Conservation (phyloP, 2,113 vertebrate genomes). For the Oreocharis arfaki region DNA sequence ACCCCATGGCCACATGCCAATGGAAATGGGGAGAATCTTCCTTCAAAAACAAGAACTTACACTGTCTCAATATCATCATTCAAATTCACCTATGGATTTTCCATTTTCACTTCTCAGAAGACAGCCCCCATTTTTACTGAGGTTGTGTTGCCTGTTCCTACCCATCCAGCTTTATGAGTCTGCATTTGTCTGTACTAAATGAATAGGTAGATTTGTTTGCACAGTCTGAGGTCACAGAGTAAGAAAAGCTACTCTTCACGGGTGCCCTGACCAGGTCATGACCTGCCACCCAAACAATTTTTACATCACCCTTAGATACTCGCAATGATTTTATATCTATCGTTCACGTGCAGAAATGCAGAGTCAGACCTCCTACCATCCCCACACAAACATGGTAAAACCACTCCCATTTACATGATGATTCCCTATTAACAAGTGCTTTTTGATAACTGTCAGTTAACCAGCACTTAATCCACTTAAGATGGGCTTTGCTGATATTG, state of each 20-base stretch:
- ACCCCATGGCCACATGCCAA: not conserved
- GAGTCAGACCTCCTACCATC: not conserved
- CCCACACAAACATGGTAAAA: not conserved
- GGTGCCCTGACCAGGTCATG: not conserved
- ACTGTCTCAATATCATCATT: not conserved
- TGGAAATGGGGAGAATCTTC: not conserved
- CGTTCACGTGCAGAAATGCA: not conserved
- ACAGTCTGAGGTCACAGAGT: not conserved
- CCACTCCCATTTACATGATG: not conserved
- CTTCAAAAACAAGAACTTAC: not conserved
- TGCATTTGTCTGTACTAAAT: not conserved
- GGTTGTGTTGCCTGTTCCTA: not conserved
- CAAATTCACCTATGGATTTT: not conserved
- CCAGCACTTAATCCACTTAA: not conserved
- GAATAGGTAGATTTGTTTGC: not conserved
- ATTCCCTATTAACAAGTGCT: not conserved
- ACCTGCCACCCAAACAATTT: not conserved
- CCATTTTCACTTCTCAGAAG: not conserved
- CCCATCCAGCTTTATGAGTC: not conserved
- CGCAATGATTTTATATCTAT: not conserved
- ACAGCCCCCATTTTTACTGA: not conserved
- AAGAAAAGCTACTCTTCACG: not conserved
- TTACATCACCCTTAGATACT: not conserved
- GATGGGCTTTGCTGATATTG: constrained; percentile 14
- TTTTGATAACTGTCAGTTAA: not conserved